Evolutionary conservation across 2,888 invertebrate species (phyloP).

Genomic region (Plemyria rubiginata): DNA sequence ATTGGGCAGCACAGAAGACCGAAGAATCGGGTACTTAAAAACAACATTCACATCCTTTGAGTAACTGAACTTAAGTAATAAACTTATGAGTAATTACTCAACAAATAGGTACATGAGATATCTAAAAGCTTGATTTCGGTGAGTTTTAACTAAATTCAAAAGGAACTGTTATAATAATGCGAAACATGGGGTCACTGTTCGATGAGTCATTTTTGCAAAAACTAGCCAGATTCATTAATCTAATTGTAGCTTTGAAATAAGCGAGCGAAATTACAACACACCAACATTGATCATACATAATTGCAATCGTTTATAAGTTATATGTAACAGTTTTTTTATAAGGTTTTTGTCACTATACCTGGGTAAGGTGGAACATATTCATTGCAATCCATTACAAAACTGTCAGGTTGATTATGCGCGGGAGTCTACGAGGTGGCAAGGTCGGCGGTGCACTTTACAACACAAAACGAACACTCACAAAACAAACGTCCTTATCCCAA

Average conservation of each 20-base stretch:
- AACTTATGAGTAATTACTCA: no score
- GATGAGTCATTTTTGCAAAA: constrained; percentile 36
- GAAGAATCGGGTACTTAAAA: not conserved
- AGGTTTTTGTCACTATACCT: constrained; percentile 45
- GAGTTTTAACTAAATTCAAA: not conserved
- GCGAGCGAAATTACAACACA: constrained; percentile 18
- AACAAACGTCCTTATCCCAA: constrained; percentile 53
- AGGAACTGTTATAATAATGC: constrained; percentile 7
- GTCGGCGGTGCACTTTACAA: constrained; percentile 68
- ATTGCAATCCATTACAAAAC: constrained; percentile 70
- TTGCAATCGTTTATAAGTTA: not conserved
- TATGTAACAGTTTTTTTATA: not conserved
- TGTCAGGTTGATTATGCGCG: constrained; percentile 70
- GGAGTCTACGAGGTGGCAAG: constrained; percentile 72
- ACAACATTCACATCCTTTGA: not conserved
- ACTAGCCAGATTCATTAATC: constrained; percentile 16
- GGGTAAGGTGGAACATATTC: constrained; percentile 59
- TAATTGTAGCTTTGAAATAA: constrained; percentile 26
- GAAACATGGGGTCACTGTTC: constrained; percentile 34
- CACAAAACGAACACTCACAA: constrained; percentile 46
- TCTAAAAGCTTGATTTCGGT: no score
- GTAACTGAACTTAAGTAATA: not conserved
- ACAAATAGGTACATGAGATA: no score
- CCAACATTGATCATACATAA: constrained; percentile 25
- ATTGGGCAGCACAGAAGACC: not conserved